Base-by-base conservation (phyloP, 1,140 invertebrate genomes). In the Heliconius nattereri region DNA sequence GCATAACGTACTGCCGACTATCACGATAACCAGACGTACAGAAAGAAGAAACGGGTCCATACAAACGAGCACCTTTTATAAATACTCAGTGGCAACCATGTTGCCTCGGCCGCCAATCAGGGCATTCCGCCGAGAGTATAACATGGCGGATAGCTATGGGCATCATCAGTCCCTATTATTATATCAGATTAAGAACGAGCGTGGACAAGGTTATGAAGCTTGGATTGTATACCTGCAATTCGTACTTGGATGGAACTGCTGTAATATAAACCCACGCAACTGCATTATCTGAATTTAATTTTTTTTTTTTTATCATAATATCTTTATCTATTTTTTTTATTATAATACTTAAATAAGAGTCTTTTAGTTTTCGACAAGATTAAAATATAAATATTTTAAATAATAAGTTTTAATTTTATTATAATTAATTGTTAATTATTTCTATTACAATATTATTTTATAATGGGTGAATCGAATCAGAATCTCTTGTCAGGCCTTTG, bases 41-140 rank as follows among this genome's bases (percentile, higher is more conserved):
- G 77, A 84, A 84, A 83, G 81, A 82, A 83, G 81, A 83, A 83
- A 82, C 83, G 78, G 81, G 85, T 85, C 82, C 78, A 79, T 81
- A 79, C 83, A 75, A 80, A 86, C 85, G 81, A 79, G 80, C 85
- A 81, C 80, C 86, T 86, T 91, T 89, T 90, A 89, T 86, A 91
- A 89, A 90, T 87, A 89, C 86, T 82, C 85, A 82, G 85, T 87
- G 85, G 89, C 89, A 87, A 88, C 92, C 92, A 94, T 94, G 85
- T 94, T 92, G 89, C 77, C 73, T 76, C 37, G 75, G 74, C 73
- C 84, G 84, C 92, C 92, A 94, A 94, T 94, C 86, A 90, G 83
- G 86, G 78, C 86, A 85, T 83, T 84, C 80, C 82, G 74, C 80
- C 32, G 73, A 75, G 82, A 77, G 72, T 83, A 81, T 84, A 86